phyloP scores from a whole-genome alignment of 2,888 invertebrate species.

The Apamea monoglypha region DNA sequence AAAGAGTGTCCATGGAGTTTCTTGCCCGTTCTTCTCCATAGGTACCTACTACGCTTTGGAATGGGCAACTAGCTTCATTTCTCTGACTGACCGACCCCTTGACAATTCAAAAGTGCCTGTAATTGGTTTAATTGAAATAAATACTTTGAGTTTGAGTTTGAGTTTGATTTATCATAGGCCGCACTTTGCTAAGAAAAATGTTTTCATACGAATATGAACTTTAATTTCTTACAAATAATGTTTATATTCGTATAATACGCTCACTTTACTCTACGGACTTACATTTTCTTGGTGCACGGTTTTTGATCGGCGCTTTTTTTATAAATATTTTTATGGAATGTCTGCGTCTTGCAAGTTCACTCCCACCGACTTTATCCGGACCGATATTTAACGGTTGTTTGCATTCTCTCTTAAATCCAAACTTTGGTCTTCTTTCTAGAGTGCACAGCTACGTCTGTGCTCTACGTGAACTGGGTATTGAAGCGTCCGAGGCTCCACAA shows the following conservation, averaged over 20 bases:
- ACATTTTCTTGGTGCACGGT: not conserved
- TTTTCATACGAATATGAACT: not conserved
- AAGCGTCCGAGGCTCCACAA: conserved; percentile 81
- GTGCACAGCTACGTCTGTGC: conserved; percentile 92
- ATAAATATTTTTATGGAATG: not conserved
- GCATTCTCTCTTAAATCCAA: not conserved
- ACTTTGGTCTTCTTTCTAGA: conserved; percentile 74
- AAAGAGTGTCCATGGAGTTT: no score
- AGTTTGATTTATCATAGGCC: no score
- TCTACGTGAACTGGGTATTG: conserved; percentile 92
- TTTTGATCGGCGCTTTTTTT: not conserved
- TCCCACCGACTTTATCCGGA: not conserved
- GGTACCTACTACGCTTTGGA: no score
- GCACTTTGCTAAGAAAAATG: no score
- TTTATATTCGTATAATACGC: not conserved
- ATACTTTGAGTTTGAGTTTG: no score
- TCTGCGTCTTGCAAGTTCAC: not conserved
- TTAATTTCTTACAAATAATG: not conserved
- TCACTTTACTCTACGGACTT: not conserved
- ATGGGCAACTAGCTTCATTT: no score
- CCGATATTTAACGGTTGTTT: not conserved
- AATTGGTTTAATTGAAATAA: no score
- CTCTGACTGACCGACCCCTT: no score
- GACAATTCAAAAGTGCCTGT: no score
- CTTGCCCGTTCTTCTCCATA: no score